A percentile compares a stretch with the other conserved stretches of the same genome.
Evolutionary conservation across 1,140 invertebrate species (phyloP).

Genomic region (Trialeurodes vaporariorum): DNA sequence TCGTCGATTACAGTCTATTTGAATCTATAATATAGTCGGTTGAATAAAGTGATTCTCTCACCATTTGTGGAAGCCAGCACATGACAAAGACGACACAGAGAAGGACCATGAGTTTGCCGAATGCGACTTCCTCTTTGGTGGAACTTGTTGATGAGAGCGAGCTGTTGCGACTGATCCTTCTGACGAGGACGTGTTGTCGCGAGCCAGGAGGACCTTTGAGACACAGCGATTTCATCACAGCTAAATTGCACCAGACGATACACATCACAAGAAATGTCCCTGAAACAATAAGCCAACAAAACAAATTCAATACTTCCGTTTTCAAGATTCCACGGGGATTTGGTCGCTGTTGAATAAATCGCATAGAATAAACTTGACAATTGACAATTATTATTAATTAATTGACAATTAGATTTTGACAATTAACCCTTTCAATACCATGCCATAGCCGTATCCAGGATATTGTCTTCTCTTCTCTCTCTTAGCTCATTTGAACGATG

Average conservation of each 20-base stretch:
- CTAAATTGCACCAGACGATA: constrained; percentile 68
- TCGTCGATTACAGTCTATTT: neutral
- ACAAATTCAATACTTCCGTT: too few relatives aligned
- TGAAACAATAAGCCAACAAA: too few relatives aligned
- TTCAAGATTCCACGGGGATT: too few relatives aligned
- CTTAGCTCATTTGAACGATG: too few relatives aligned
- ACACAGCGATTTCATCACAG: constrained; percentile 56
- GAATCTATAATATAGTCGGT: neutral
- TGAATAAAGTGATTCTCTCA: constrained; percentile 31
- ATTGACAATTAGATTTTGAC: too few relatives aligned
- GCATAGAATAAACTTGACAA: too few relatives aligned
- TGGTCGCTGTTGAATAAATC: too few relatives aligned
- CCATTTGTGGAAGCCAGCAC: constrained; percentile 80
- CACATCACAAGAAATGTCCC: constrained; percentile 57
- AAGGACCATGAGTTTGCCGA: constrained; percentile 68
- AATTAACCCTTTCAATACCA: too few relatives aligned
- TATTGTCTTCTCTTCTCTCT: too few relatives aligned
- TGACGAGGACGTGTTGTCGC: constrained; percentile 19
- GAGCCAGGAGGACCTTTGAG: constrained; percentile 11
- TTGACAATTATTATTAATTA: too few relatives aligned
- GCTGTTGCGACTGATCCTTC: constrained; percentile 23
- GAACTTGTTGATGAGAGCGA: constrained; percentile 31
- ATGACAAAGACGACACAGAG: constrained; percentile 68
- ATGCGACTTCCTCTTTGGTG: constrained; percentile 66
- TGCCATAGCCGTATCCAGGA: too few relatives aligned